Percentiles rank a stretch among this genome's conserved stretches.
These are phyloP conservation scores for Cygnus olor DNA, from an alignment of 2,797 vertebrate genomes.

Conservation along the genomic window DNA sequence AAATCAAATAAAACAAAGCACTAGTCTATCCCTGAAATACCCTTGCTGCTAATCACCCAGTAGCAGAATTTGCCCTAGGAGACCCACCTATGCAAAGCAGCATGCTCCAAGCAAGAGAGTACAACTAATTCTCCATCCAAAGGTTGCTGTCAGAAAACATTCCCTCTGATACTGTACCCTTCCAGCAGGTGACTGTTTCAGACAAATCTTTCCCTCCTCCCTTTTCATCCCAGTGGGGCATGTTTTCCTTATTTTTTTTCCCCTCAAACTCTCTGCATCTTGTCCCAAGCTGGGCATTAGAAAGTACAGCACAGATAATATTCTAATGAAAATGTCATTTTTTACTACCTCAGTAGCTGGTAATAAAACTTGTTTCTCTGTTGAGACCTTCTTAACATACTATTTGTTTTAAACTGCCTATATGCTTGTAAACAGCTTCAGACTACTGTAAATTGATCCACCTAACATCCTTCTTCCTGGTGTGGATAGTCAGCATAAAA, in stretches of 20 bases:
- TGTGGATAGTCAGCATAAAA: not conserved
- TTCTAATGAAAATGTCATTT: not conserved
- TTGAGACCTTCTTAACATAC: not conserved
- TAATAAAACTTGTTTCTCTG: not conserved
- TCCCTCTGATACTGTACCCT: not conserved
- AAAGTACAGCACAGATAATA: not conserved
- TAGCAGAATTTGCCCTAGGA: not conserved
- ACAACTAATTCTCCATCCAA: not conserved
- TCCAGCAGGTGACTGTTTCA: not conserved
- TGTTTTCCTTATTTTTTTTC: not conserved
- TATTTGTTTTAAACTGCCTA: slow-evolving; percentile 22
- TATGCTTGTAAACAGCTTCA: slow-evolving; percentile 21
- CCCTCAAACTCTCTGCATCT: not conserved
- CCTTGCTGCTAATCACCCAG: not conserved
- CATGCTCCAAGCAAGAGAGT: not conserved
- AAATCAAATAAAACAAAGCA: not conserved
- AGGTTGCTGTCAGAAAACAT: not conserved
- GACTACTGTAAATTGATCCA: slow-evolving; percentile 38
- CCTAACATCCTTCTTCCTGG: not conserved
- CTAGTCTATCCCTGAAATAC: not conserved
- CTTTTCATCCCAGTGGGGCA: not conserved
- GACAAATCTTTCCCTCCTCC: not conserved
- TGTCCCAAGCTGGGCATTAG: not conserved
- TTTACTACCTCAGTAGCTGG: not conserved
- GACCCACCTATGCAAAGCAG: not conserved